Conservation (phyloP, 2,113 vertebrate genomes). For the Plecturocebus donacophilus region DNA sequence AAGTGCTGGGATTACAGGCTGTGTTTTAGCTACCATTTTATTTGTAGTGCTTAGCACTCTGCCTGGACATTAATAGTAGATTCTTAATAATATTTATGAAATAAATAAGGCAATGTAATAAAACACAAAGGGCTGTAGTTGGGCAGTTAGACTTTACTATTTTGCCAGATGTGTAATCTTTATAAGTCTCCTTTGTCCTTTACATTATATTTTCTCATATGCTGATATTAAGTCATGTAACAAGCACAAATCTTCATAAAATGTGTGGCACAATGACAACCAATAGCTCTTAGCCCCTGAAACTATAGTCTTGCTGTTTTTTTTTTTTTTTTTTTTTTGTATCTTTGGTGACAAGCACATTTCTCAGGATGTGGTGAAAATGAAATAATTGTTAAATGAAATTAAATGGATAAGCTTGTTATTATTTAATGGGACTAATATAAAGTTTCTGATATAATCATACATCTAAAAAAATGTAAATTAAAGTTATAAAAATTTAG, state of each 20-base stretch:
- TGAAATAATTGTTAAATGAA: slow-evolving; percentile 23
- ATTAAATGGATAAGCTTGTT: not conserved
- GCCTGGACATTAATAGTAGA: not conserved
- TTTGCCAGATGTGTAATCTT: not conserved
- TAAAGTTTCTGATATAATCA: not conserved
- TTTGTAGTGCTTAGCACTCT: not conserved
- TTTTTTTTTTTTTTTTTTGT: not conserved
- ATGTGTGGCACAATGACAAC: not conserved
- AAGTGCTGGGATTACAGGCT: too few relatives aligned
- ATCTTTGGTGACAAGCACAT: not conserved
- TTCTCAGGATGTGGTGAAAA: not conserved
- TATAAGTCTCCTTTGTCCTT: not conserved
- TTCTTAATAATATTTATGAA: slow-evolving; percentile 16
- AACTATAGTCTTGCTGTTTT: not conserved
- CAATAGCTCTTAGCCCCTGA: not conserved
- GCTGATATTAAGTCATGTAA: not conserved
- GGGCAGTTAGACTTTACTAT: not conserved
- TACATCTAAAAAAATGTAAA: slow-evolving; percentile 60
- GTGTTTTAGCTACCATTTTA: not conserved
- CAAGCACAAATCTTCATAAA: not conserved
- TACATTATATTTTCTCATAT: not conserved
- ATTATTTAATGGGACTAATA: not conserved
- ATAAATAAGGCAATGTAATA: not conserved
- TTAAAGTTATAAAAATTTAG: not conserved
- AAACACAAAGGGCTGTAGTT: not conserved